phyloP scores from a whole-genome alignment of 2,888 invertebrate species.

The Acrocera orbiculus region DNA sequence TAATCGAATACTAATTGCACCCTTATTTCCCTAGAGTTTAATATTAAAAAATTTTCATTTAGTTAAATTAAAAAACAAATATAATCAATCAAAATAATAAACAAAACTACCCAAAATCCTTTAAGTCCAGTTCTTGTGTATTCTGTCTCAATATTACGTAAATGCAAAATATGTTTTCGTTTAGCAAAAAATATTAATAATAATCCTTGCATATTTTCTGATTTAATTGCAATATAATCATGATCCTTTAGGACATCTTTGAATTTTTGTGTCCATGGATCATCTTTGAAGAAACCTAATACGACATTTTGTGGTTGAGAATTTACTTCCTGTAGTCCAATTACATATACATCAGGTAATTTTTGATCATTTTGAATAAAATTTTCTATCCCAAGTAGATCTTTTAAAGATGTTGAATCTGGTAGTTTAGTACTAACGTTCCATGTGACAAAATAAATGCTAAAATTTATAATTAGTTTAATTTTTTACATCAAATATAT shows the following conservation, averaged over 20 bases:
- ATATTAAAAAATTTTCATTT: not conserved
- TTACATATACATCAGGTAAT: slow-evolving; percentile 66
- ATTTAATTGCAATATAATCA: slow-evolving; percentile 62
- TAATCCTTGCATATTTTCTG: slow-evolving; percentile 68
- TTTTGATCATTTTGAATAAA: slow-evolving; percentile 37
- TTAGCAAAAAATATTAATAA: slow-evolving; percentile 61
- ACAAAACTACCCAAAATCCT: slow-evolving; percentile 63
- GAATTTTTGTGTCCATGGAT: slow-evolving; percentile 66
- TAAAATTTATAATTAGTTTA: slow-evolving; percentile 21
- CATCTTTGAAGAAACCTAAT: slow-evolving; percentile 61
- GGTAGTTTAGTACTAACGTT: slow-evolving; percentile 73
- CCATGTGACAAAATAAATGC: slow-evolving; percentile 72
- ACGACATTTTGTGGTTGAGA: slow-evolving; percentile 72
- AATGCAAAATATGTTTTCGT: slow-evolving; percentile 59
- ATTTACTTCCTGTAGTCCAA: slow-evolving; percentile 81
- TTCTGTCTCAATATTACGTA: slow-evolving; percentile 70
- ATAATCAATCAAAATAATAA: not conserved
- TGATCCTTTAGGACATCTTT: slow-evolving; percentile 48
- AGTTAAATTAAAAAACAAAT: not conserved
- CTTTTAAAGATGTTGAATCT: slow-evolving; percentile 51
- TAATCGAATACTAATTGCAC: slow-evolving; percentile 75
- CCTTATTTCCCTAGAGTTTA: slow-evolving; percentile 71
- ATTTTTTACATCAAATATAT: too few relatives aligned
- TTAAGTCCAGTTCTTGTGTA: slow-evolving; percentile 80
- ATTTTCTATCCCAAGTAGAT: slow-evolving; percentile 45